Conservation (phyloP, 2,888 invertebrate genomes). For the Drepana falcataria region DNA sequence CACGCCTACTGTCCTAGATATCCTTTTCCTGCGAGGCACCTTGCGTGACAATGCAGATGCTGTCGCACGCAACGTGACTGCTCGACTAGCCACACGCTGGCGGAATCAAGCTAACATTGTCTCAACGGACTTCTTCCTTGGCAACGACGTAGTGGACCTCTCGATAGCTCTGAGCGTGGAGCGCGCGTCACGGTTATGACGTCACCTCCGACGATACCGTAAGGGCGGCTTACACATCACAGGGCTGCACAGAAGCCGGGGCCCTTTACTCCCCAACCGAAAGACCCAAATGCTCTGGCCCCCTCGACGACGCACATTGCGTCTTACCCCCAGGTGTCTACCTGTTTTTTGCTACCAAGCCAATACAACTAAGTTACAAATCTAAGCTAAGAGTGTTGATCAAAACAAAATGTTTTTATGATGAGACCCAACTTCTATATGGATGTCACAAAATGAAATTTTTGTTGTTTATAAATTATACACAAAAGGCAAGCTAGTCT, state of each 20-base stretch:
- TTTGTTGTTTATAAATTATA: constrained; percentile 21
- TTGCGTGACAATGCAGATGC: constrained; percentile 81
- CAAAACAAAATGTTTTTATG: constrained; percentile 11
- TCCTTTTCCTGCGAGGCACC: constrained; percentile 80
- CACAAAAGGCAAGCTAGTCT: constrained; percentile 53
- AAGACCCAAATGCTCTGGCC: constrained; percentile 45
- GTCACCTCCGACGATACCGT: constrained; percentile 38
- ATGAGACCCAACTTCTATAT: too few relatives aligned
- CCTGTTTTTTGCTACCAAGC: constrained; percentile 32
- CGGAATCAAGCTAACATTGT: constrained; percentile 83
- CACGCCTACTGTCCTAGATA: constrained; percentile 82
- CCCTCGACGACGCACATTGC: constrained; percentile 21
- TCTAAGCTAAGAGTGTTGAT: constrained; percentile 19
- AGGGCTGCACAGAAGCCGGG: constrained; percentile 8
- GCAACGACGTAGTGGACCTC: constrained; percentile 83
- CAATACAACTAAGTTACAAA: constrained; percentile 26
- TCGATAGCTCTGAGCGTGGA: constrained; percentile 77
- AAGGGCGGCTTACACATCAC: constrained; percentile 50
- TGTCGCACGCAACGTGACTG: constrained; percentile 84
- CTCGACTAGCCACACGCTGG: constrained; percentile 83
- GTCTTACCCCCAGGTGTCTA: constrained; percentile 10
- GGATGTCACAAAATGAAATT: constrained; percentile 36
- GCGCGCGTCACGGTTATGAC: constrained; percentile 65
- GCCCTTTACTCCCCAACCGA: constrained; percentile 13
- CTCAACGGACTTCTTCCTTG: constrained; percentile 85